Evolutionary conservation across 2,113 vertebrate genomes (phyloP), one percentile per base, ranked within the genome.

Genomic region (Crotalus tigris): DNA sequence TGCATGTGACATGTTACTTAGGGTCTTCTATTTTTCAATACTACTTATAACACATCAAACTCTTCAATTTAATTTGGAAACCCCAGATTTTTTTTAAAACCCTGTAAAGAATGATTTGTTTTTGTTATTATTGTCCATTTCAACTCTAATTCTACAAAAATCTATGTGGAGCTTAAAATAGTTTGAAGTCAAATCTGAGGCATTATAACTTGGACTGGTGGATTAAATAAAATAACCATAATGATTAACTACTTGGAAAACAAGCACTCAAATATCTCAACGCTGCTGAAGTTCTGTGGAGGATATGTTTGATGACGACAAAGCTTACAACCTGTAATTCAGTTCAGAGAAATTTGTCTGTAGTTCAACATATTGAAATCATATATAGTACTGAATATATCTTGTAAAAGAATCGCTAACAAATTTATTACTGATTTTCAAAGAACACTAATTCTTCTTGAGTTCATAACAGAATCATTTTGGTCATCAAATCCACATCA

Each of bases 21-120:
- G 75, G 49, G 44, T 17, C 8, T 87, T 55, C 21, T 55, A 12
- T 91, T 29, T 58, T 89, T 64, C 69, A 44, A 23, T 49, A 21
- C 9, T 64, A 39, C 39, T 44, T 92, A 53, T 87, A 89, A 92
- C 4, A 46, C 49, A 81, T 91, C 85, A 59, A 23, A 85, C 23
- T 90, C 85, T 89, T 55, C 39, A 85, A 19, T 11, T 90, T 81
- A 89, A 55, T 57, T 49, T 55, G 55, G 93, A 90, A 94, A 87
- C 86, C 12, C 0, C 2, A 49, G 75, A 69, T 26, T 21, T 3
- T 69, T 85, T 58, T 85, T 33, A 88, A 54, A 61, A 58, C 5
- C 21, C 21, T 39, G n/a, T 44, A 13, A 23, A 33, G n/a, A 3
- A 2, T 33, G 21, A 17, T 53, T 46, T 49, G 39, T 10, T 53